These are phyloP conservation scores for Chironomus tepperi DNA, from an alignment of 1,140 invertebrate genomes.

Conservation along the genomic window DNA sequence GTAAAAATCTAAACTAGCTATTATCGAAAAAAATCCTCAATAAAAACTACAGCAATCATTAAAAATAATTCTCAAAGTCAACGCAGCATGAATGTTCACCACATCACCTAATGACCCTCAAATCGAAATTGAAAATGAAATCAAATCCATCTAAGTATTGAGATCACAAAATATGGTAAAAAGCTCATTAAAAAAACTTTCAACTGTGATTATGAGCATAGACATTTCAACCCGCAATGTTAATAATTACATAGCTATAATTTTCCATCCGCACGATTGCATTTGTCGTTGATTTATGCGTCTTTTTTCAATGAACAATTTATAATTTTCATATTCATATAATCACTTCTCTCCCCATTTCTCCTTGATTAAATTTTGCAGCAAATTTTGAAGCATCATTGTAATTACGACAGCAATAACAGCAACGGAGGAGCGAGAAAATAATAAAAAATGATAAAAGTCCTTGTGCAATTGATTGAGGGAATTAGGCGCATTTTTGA, in stretches of 20 bases:
- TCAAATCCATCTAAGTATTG: too few relatives aligned
- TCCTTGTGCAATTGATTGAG: too few relatives aligned
- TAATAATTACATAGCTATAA: background rate
- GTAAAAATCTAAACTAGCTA: too few relatives aligned
- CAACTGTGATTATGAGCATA: background rate
- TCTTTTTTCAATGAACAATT: background rate
- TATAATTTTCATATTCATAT: conserved; percentile 1
- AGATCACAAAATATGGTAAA: background rate
- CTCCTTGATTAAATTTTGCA: conserved; percentile 22
- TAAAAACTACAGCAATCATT: too few relatives aligned
- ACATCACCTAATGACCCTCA: too few relatives aligned
- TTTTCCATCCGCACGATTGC: background rate
- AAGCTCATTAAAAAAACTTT: conserved; percentile 8
- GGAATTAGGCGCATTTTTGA: too few relatives aligned
- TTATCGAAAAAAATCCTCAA: too few relatives aligned
- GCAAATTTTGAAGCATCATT: conserved; percentile 19
- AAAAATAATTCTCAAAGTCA: too few relatives aligned
- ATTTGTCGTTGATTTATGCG: conserved; percentile 12
- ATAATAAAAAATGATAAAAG: too few relatives aligned
- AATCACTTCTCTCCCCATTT: background rate
- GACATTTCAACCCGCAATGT: background rate
- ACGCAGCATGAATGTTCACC: too few relatives aligned
- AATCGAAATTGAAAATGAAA: too few relatives aligned
- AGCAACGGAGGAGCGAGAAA: background rate
- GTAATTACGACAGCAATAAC: background rate